Evolutionary conservation across 2,888 invertebrate genomes (phyloP).

Genomic region (Junonia oenone): DNA sequence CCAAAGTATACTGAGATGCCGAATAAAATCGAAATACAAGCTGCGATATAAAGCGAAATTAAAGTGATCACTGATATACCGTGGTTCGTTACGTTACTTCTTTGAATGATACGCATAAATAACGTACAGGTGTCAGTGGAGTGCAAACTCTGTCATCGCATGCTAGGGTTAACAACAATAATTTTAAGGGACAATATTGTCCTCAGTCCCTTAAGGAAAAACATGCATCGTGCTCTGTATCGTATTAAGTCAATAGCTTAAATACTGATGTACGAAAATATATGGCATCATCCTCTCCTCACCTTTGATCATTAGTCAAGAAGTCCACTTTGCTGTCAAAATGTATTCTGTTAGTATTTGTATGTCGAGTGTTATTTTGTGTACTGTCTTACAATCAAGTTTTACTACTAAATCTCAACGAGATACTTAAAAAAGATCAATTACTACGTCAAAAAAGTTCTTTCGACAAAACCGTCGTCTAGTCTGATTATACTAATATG

Average conservation of each 20-base stretch:
- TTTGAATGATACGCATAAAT: conserved; percentile 1
- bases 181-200: conserved; percentile 13
- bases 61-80: conserved; percentile 14
- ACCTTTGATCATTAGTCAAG: conserved; percentile 56
- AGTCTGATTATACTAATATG: neutral
- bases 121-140: conserved; percentile 12
- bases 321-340: conserved; percentile 61
- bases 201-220: conserved; percentile 15
- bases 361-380: conserved; percentile 29
- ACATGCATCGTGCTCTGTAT: conserved; percentile 46
- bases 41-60: conserved; percentile 9
- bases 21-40: conserved; percentile 1
- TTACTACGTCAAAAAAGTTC: too few relatives aligned
- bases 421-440: neutral
- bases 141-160: conserved; percentile 20
- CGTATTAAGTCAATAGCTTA: conserved; percentile 26
- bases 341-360: conserved; percentile 52
- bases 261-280: conserved; percentile 16
- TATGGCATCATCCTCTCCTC: conserved; percentile 39
- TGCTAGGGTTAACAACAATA: conserved; percentile 23
- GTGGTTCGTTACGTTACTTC: conserved; percentile 1
- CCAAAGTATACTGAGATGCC: neutral
- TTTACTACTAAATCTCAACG: neutral
- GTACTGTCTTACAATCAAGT: neutral
- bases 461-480: neutral